A percentile compares a stretch with the other conserved stretches of the same genome.
These are phyloP conservation scores for Trichosurus vulpecula DNA, from an alignment of 2,797 vertebrate species.

Conservation along the genomic window DNA sequence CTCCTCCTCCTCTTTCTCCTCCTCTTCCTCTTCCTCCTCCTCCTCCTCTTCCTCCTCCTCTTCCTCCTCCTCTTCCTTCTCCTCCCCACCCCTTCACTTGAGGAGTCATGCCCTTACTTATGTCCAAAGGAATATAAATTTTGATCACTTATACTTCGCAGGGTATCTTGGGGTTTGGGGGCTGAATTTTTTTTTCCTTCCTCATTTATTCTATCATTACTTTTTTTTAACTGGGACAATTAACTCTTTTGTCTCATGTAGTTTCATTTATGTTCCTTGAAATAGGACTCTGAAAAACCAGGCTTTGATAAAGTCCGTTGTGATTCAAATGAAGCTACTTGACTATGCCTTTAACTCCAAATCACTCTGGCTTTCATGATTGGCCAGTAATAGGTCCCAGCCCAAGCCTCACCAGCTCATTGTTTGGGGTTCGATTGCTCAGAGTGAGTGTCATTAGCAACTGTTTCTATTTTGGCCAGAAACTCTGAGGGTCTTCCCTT, in stretches of 20 bases:
- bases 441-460: no score
- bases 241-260: neutral
- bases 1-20: no score
- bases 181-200: neutral
- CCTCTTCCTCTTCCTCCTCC: no score
- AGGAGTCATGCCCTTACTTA: neutral
- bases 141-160: neutral
- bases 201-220: neutral
- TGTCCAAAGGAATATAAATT: neutral
- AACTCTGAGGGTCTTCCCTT: neutral
- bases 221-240: neutral
- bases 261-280: neutral
- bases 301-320: neutral
- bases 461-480: neutral
- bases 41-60: no score
- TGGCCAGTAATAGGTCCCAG: no score
- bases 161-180: neutral
- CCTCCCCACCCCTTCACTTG: neutral
- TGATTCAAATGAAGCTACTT: neutral
- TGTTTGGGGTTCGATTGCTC: neutral
- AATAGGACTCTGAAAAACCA: neutral
- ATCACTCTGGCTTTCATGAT: neutral
- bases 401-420: neutral
- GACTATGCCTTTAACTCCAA: neutral
- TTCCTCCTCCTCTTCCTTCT: no score